Percentiles rank a stretch among this genome's conserved stretches.
These are phyloP conservation scores for Gymnobelideus leadbeateri DNA, from an alignment of 2,113 vertebrate species.

Conservation along the genomic window DNA sequence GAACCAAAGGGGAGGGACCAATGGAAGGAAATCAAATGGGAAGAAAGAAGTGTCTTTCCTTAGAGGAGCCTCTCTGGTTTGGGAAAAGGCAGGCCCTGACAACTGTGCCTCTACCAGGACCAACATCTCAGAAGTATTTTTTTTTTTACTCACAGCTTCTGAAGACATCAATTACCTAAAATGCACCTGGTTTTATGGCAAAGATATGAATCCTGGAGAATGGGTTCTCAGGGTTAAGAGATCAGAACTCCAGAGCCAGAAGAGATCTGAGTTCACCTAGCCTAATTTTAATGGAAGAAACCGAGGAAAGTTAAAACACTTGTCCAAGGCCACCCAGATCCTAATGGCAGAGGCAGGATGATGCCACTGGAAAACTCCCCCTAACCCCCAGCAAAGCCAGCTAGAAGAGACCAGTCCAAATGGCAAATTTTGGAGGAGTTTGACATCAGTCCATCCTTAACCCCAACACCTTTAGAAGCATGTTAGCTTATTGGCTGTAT, in stretches of 20 bases:
- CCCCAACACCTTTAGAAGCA: background rate
- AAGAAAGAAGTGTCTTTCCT: background rate
- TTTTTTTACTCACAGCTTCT: background rate
- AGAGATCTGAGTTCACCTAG: background rate
- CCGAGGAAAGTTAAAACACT: conserved; percentile 6
- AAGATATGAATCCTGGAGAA: conserved; percentile 31
- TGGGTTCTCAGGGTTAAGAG: background rate
- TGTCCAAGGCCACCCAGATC: background rate
- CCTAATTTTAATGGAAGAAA: conserved; percentile 46
- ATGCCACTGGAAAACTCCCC: background rate
- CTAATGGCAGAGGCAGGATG: background rate
- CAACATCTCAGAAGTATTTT: conserved; percentile 1
- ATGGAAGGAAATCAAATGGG: conserved; percentile 26
- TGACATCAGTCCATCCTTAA: background rate
- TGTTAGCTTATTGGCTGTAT: background rate
- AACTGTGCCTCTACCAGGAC: background rate
- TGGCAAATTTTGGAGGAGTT: background rate
- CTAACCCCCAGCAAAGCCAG: background rate
- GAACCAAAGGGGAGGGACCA: background rate
- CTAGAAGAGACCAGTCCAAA: background rate
- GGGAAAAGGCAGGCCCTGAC: background rate
- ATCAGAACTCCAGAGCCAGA: background rate
- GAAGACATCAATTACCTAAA: conserved; percentile 52
- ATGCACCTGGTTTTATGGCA: conserved; percentile 14
- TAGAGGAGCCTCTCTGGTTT: background rate